Evolutionary conservation across 2,113 vertebrate genomes (phyloP).

Genomic region (Lota lota): DNA sequence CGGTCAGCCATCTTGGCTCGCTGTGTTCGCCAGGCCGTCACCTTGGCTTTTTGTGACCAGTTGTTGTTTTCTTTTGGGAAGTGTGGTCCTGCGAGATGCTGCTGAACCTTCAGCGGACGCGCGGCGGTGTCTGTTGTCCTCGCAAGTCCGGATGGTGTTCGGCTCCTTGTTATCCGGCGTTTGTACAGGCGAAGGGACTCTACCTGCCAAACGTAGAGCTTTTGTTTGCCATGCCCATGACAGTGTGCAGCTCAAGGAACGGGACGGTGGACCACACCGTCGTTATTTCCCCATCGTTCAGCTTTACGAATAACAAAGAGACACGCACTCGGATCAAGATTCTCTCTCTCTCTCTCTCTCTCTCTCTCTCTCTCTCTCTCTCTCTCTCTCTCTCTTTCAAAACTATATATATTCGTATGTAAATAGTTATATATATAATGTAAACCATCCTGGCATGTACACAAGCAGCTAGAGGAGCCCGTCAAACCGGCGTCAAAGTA

Average conservation of each 20-base stretch:
- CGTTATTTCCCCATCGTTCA: too few relatives aligned
- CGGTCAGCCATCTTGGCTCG: constrained; percentile 21
- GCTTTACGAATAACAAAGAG: too few relatives aligned
- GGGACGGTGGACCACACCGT: too few relatives aligned
- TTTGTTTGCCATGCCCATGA: background rate
- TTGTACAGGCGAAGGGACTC: background rate
- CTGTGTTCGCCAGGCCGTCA: too few relatives aligned
- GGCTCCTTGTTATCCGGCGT: constrained; percentile 31
- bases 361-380: too few relatives aligned
- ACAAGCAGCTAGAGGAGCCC: background rate
- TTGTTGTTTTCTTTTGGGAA: constrained; percentile 3
- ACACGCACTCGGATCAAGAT: too few relatives aligned
- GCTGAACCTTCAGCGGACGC: constrained; percentile 27
- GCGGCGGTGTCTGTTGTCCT: constrained; percentile 25
- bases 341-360: too few relatives aligned
- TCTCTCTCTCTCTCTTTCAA: too few relatives aligned
- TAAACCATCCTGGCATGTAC: background rate
- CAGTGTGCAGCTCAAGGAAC: too few relatives aligned
- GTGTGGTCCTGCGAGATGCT: constrained; percentile 16
- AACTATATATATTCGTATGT: background rate
- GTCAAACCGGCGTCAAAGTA: constrained; percentile 30
- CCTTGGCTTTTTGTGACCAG: background rate
- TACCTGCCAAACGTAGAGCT: constrained; percentile 18
- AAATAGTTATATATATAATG: background rate
- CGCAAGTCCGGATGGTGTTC: constrained; percentile 27